Evolutionary conservation across 2,797 vertebrate genomes (phyloP).

Genomic region (Microhierax caerulescens): DNA sequence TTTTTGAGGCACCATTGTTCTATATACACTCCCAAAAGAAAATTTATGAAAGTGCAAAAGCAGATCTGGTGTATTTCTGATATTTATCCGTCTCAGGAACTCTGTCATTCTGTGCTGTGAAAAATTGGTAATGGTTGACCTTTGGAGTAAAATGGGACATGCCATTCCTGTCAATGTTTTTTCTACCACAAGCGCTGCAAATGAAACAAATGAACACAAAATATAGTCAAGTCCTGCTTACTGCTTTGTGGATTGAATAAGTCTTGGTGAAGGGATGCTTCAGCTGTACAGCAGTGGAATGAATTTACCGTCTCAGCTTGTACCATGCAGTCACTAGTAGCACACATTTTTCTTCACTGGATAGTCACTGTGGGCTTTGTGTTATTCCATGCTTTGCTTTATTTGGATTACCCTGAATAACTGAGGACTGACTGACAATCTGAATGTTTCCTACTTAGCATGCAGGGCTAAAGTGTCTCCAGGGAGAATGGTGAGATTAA

Average conservation of each 20-base stretch:
- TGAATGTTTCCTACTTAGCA: neutral
- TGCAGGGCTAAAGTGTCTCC: neutral
- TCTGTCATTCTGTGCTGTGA: neutral
- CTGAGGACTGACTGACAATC: neutral
- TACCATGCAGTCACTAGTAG: neutral
- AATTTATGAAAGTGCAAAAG: neutral
- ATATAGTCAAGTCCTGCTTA: neutral
- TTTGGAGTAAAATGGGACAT: neutral
- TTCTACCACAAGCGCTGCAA: neutral
- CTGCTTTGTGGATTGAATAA: neutral
- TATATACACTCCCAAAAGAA: neutral
- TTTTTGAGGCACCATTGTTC: neutral
- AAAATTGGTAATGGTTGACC: slow-evolving; percentile 28
- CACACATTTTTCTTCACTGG: neutral
- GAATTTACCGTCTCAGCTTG: neutral
- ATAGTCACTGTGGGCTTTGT: neutral
- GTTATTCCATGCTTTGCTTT: neutral
- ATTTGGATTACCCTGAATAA: neutral
- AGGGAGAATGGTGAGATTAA: slow-evolving; percentile 27
- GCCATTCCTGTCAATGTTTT: neutral
- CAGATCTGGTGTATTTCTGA: neutral
- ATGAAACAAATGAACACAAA: neutral
- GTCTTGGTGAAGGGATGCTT: neutral
- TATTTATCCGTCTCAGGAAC: neutral
- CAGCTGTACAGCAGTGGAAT: neutral